phyloP scores from a whole-genome alignment of 2,888 invertebrate genomes.

The Polydrusus cervinus region DNA sequence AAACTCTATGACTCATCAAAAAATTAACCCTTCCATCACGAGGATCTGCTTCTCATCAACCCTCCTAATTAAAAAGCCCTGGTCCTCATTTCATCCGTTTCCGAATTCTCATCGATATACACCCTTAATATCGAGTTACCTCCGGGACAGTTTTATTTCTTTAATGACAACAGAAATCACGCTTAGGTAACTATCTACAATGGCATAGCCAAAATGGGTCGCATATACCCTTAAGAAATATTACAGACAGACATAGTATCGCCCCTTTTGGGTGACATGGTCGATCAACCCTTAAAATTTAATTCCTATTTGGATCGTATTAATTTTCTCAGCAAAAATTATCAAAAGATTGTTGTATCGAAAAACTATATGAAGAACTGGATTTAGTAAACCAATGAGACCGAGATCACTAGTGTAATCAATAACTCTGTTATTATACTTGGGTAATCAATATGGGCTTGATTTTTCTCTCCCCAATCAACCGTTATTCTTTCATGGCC shows the following conservation, averaged over 20 bases:
- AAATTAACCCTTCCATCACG: constrained; percentile 5
- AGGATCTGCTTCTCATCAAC: constrained; percentile 18
- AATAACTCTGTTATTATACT: no score
- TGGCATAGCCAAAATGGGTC: not conserved
- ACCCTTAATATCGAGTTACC: constrained; percentile 50
- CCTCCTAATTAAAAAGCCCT: constrained; percentile 26
- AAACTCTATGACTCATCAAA: constrained; percentile 19
- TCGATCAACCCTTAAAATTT: constrained; percentile 37
- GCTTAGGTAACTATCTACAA: constrained; percentile 56
- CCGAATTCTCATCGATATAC: constrained; percentile 25
- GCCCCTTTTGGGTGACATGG: constrained; percentile 41
- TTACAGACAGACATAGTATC: not conserved
- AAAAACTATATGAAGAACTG: no score
- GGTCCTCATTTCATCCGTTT: not conserved
- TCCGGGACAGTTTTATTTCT: constrained; percentile 58
- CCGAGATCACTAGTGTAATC: no score
- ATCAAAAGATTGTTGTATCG: no score
- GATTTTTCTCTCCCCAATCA: not conserved
- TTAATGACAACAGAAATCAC: constrained; percentile 62
- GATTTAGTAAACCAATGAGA: no score
- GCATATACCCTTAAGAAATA: constrained; percentile 13
- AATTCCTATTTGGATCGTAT: not conserved
- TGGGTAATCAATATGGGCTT: no score
- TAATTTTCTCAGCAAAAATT: no score
- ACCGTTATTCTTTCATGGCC: constrained; percentile 1